Base-by-base conservation (phyloP, 1,140 invertebrate species). In the Zaprionus nigranus region DNA sequence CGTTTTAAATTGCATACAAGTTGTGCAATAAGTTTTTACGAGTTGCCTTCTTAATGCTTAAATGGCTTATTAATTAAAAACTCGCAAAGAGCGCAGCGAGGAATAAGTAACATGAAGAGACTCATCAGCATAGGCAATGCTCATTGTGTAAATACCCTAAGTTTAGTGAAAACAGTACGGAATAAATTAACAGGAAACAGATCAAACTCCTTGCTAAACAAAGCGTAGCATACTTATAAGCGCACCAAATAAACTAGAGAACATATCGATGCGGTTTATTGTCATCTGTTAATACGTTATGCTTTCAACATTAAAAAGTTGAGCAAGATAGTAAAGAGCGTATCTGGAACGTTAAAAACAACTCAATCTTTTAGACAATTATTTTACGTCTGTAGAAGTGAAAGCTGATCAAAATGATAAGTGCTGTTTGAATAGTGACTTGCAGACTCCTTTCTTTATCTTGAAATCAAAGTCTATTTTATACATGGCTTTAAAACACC, bases 1-100 rank as follows among this genome's bases (percentile, higher is more conserved):
- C 46, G 46, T 51, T 49, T 67, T 49, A 59, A 67, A 67, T 24
- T 67, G 38, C 57, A 46, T 58, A 15, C n/a, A 59, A 59, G 38
- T 68, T 20, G 13, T 20, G 51, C 62, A 65, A 56, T 40, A 61
- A 38, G 36, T 43, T 62, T 36, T 62, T 62, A 61, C 24, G 49
- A 22, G 30, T 22, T 7, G 28, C 24, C 24, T 61, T 69, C 54
- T 49, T 46, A 51, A 51, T 61, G 26, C 26, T 71, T 22, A 40
- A 51, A 30, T 30, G 6, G 36, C 58, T 77, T 40, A 76, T 83
- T 76, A 73, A 81, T 78, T 78, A 70, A 64, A 79, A 64, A 43
- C 12, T n/a, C 22, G 68, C 40, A 72, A 56, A 53, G 28, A 54
- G 34, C 11, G 40, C n/a, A 17, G 40, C 7, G 36, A 38, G 13